Evolutionary conservation across 1,140 invertebrate genomes (phyloP).

Genomic region (Agrypnia vestita): DNA sequence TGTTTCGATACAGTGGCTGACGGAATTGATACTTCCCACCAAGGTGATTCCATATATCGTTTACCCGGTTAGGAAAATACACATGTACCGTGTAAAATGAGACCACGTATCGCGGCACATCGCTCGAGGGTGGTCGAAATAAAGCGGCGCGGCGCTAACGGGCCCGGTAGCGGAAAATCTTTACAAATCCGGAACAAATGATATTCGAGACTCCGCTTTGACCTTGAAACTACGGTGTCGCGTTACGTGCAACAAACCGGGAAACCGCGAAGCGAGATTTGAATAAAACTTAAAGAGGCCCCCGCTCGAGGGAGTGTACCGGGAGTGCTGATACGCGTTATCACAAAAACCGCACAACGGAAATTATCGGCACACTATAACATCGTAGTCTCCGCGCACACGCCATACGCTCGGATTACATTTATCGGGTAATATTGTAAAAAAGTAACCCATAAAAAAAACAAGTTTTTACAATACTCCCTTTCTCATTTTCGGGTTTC

Average conservation of each 20-base stretch:
- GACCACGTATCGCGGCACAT: not conserved
- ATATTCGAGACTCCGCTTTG: not conserved
- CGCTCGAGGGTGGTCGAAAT: not conserved
- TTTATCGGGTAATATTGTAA: too few relatives aligned
- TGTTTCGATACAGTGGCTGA: slow-evolving; percentile 10
- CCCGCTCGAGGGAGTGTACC: not conserved
- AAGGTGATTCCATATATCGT: slow-evolving; percentile 8
- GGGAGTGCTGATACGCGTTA: not conserved
- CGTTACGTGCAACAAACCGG: not conserved
- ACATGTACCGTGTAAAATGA: slow-evolving; percentile 11
- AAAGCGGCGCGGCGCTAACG: not conserved
- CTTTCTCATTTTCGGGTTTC: too few relatives aligned
- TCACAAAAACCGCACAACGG: not conserved
- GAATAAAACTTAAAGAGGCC: not conserved
- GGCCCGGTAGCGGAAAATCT: slow-evolving; percentile 18
- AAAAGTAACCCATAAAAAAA: too few relatives aligned
- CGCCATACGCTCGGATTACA: too few relatives aligned
- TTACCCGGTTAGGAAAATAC: slow-evolving; percentile 14
- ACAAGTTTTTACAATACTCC: too few relatives aligned
- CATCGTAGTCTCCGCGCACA: too few relatives aligned
- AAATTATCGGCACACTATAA: too few relatives aligned
- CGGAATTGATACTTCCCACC: slow-evolving; percentile 20
- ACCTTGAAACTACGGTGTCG: not conserved
- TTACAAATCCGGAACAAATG: slow-evolving; percentile 16
- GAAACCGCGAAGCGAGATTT: not conserved